A percentile compares a stretch with the other conserved stretches of the same genome.
phyloP scores from a whole-genome alignment of 2,888 invertebrate species.

The Clepsis dumicolana region DNA sequence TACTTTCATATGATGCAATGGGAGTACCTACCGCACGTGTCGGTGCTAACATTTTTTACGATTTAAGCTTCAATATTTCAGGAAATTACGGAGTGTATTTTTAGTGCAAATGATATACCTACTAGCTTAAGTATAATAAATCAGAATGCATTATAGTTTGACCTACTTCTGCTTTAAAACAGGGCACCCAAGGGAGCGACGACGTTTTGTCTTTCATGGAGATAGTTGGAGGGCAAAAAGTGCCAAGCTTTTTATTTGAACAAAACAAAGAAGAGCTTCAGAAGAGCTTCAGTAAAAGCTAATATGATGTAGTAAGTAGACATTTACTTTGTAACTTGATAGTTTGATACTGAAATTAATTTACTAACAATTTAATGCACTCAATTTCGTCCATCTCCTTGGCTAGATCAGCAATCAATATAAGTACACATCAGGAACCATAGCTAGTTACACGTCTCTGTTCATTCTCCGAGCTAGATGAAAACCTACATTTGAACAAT shows the following conservation, averaged over 20 bases:
- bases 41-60: slow-evolving; percentile 19
- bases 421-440: not conserved
- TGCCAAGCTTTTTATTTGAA: not conserved
- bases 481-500: slow-evolving; percentile 5
- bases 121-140: not conserved
- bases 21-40: slow-evolving; percentile 12
- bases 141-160: not conserved
- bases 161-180: not conserved
- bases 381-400: too few species aligned
- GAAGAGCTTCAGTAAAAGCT: slow-evolving; percentile 1
- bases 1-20: slow-evolving; percentile 8
- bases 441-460: not conserved
- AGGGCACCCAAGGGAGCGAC: not conserved
- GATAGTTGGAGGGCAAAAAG: not conserved
- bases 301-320: not conserved
- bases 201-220: not conserved
- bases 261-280: not conserved
- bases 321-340: not conserved
- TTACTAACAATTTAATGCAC: too few species aligned
- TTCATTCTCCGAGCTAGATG: slow-evolving; percentile 8
- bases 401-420: too few species aligned
- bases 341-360: too few species aligned
- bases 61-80: slow-evolving; percentile 14
- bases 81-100: slow-evolving; percentile 13
- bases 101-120: not conserved